phyloP scores from a whole-genome alignment of 2,797 vertebrate species.

The Dromococcyx pavoninus region DNA sequence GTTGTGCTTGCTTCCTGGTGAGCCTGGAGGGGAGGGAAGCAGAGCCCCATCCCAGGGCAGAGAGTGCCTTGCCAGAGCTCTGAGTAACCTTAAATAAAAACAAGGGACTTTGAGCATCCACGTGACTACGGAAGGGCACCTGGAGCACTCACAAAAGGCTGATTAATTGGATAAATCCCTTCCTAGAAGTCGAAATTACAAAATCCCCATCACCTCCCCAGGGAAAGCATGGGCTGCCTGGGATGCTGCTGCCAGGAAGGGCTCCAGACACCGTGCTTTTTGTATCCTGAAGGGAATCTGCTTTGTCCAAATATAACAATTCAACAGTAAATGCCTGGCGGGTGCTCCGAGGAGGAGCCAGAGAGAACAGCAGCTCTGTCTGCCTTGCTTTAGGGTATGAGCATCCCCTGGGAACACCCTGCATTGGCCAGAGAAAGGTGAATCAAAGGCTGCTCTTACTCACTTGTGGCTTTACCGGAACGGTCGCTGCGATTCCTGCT shows the following conservation, averaged over 20 bases:
- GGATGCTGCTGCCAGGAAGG: background rate
- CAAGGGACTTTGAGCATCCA: background rate
- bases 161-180: background rate
- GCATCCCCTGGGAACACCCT: background rate
- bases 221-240: background rate
- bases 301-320: background rate
- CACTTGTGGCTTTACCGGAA: background rate
- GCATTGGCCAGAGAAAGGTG: background rate
- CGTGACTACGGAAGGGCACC: accelerated
- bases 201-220: accelerated
- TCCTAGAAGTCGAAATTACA: background rate
- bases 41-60: background rate
- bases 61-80: background rate
- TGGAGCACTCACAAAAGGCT: background rate
- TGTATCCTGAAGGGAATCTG: background rate
- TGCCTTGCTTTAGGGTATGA: background rate
- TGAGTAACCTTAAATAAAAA: background rate
- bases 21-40: background rate
- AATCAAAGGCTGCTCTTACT: background rate
- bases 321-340: background rate
- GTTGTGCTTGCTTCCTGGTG: background rate
- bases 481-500: background rate
- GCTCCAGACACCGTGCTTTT: background rate
- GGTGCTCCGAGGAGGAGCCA: background rate
- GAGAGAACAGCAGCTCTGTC: background rate